phyloP scores from a whole-genome alignment of 2,113 vertebrate species.

The Bungarus multicinctus region DNA sequence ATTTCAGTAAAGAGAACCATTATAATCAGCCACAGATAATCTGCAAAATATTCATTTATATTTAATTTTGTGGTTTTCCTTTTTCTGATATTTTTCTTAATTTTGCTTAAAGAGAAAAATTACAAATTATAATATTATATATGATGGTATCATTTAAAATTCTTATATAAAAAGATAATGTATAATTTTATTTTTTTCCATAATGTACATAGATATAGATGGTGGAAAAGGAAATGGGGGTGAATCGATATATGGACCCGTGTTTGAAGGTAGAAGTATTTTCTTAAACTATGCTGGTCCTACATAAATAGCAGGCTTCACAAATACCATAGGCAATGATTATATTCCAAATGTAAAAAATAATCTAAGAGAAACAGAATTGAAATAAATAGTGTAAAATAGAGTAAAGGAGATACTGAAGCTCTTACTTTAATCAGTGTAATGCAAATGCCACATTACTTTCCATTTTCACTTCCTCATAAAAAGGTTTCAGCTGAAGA shows the following conservation, averaged over 20 bases:
- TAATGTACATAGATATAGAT: constrained; percentile 75
- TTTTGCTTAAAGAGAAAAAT: neutral
- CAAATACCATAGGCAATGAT: neutral
- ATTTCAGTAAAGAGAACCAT: neutral
- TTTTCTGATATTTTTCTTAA: neutral
- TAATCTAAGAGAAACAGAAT: neutral
- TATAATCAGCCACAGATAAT: neutral
- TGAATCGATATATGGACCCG: constrained; percentile 83
- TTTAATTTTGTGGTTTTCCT: neutral
- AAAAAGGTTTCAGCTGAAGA: neutral
- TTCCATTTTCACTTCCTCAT: neutral
- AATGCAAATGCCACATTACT: neutral
- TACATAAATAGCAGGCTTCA: neutral
- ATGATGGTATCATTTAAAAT: neutral
- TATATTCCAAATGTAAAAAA: neutral
- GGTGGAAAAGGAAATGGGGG: constrained; percentile 75
- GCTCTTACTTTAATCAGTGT: neutral
- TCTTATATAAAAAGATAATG: neutral
- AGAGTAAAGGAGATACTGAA: neutral
- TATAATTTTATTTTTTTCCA: constrained; percentile 2
- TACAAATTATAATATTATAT: neutral
- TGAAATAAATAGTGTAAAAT: neutral
- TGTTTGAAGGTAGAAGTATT: constrained; percentile 75
- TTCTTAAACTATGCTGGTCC: neutral
- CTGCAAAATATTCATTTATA: neutral